Evolutionary conservation across 64 coral and sea anemone species (phyloP), one percentile per base, ranked within the genome.

Genomic region (Cladopsammia gracilis): DNA sequence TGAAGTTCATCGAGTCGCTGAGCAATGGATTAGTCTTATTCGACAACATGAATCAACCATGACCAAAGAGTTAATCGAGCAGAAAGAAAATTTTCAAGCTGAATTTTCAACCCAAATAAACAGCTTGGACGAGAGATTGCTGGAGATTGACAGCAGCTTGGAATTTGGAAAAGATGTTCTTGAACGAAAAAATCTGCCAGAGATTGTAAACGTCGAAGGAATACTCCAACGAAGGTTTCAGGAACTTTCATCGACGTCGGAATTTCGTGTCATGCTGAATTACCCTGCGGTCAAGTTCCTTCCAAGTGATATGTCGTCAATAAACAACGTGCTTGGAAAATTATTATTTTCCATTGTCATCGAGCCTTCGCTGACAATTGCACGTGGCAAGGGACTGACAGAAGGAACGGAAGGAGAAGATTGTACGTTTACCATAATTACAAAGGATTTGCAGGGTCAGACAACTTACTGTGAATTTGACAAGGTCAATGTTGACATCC

Each of bases 131-230:
- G 79, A 64, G 6, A 83, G 46, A 49, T 6, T 13, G 26, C 12
- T 8, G 43, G 59, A 48, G 6, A 83, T 61, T 44, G 23, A 81
- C n/a, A 81, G 56, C 77, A 44, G 56, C 25, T 81, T 10, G 34
- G 79, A 64, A 26, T 83, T 83, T 83, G 42, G 79, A 25, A 83
- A 45, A 44, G 34, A 64, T 5, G 19, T 83, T 48, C 34, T 83
- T n/a, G 26, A 20, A 10, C 44, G 79, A 62, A 65, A 64, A 47
- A 66, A 66, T 48, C 34, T 83, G 0, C 59, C 60, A 20, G 79
- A 83, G 79, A 66, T 66, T 47, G 47, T 83, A 44, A 83, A 83
- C 59, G 60, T 83, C 6, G 59, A 83, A 83, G 59, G 64, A 51
- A 64, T 59, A 64, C 79, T 83, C 10, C 58, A 65, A 10, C 58